These are phyloP conservation scores for Apostichopus japonicus DNA, from an alignment of 35 echinoderm and acorn worm species.

Conservation along the genomic window DNA sequence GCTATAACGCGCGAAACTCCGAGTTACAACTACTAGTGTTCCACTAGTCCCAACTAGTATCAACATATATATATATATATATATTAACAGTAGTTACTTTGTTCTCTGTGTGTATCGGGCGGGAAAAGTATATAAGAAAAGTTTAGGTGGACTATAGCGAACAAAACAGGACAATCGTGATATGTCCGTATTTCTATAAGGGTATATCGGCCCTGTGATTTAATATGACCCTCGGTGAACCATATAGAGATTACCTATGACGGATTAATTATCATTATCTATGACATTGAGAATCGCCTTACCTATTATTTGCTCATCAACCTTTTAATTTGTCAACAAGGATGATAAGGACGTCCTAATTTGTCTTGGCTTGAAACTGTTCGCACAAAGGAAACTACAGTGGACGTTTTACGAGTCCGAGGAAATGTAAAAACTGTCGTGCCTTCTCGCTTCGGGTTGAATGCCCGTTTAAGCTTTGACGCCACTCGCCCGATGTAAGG, in stretches of 20 bases:
- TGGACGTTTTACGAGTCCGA: background rate
- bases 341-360: background rate
- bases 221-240: too few species aligned
- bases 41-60: too few species aligned
- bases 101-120: too few species aligned
- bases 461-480: background rate
- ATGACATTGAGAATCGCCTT: background rate
- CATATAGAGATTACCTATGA: too few species aligned
- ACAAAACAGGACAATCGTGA: too few species aligned
- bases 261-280: background rate
- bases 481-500: background rate
- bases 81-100: background rate
- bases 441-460: background rate
- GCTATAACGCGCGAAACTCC: too few species aligned
- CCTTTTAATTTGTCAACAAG: constrained; percentile 17
- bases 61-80: background rate
- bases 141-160: too few species aligned
- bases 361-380: background rate
- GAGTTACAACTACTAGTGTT: too few species aligned
- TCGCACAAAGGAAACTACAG: background rate
- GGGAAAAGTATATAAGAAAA: too few species aligned
- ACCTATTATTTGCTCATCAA: background rate
- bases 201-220: too few species aligned
- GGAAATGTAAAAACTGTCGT: background rate
- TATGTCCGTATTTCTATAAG: too few species aligned